Base-by-base conservation (phyloP, 1,140 invertebrate species). In the Dreissena rostriformis region DNA sequence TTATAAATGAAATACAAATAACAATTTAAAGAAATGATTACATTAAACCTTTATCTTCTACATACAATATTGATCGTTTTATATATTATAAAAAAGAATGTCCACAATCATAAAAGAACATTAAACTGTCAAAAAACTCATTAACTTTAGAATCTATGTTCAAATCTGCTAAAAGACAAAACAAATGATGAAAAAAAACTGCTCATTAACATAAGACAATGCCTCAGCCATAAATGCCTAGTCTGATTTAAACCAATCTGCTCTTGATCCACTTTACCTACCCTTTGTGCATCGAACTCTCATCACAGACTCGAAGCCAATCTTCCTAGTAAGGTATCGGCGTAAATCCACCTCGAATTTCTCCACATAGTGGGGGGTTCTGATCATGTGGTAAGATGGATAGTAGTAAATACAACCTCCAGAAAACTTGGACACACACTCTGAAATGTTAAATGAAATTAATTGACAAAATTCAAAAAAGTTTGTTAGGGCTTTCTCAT, bases 291-390 rank as follows among this genome's bases (percentile, higher is more conserved):
- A 99, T 8, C 99, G 95, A 78, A 99, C 96, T 91, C 99, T 95
- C 97, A 99, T 98, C 0, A 99, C 99, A 57, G 99, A 97, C 94
- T 99, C 99, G 93, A 99, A 99, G 53, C 99, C 99, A 88, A 99
- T 98, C 94, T 99, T 99, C 84, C 99, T 95, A 0, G 97, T 97
- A 2, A 99, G 94, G 94, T 99, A 99, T 67, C 99, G 95, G 39
- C 96, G 95, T 0, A 99, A 94, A 92, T 96, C 96, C 80, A 95
- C 95, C 55, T 96, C 96, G 81, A 99, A 96, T 70, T 95, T 95
- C 68, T 97, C 96, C 0, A 96, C 95, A 90, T 97, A 95, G 80
- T 96, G 94, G 14, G 95, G 94, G 86, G 97, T 96, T 52, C 95
- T 91, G 8, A 93, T 94, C 68, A 95, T 95, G 91, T 97, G 97